These are phyloP conservation scores for Anastrepha obliqua DNA, from an alignment of 1,140 invertebrate species.

Conservation along the genomic window DNA sequence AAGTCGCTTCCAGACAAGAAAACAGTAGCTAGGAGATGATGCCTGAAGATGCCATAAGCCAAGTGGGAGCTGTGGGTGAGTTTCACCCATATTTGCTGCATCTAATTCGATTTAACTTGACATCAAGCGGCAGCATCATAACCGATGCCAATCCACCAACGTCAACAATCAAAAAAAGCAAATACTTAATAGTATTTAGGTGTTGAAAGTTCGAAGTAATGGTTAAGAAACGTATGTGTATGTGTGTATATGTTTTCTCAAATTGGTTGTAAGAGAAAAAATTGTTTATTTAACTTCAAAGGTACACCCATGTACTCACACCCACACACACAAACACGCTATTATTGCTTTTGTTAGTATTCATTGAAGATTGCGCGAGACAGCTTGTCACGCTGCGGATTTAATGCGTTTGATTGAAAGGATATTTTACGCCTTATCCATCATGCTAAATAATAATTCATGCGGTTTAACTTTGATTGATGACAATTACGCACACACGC, in stretches of 20 bases:
- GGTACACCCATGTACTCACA: neutral
- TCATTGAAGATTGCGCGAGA: neutral
- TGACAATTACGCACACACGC: constrained; percentile 62
- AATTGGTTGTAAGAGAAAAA: too few species aligned
- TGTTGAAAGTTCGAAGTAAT: constrained; percentile 13
- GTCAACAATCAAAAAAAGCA: constrained; percentile 2
- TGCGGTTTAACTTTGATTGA: constrained; percentile 70
- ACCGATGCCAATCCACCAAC: constrained; percentile 18
- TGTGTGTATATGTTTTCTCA: neutral
- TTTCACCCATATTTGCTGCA: neutral
- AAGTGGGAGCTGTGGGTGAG: too few species aligned
- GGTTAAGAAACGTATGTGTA: neutral
- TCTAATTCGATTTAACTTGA: constrained; percentile 20
- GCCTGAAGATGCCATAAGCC: too few species aligned
- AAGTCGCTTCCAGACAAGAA: too few species aligned
- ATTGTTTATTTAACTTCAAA: constrained; percentile 26
- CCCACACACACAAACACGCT: neutral
- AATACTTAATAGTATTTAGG: neutral
- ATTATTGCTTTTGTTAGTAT: neutral
- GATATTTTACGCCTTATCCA: constrained; percentile 59
- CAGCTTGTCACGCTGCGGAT: constrained; percentile 14
- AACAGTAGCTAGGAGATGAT: too few species aligned
- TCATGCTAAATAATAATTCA: constrained; percentile 59
- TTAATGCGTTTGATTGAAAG: constrained; percentile 55
- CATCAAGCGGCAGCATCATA: neutral